Conservation (phyloP, 2,113 vertebrate genomes). For the Tor tambroides region DNA sequence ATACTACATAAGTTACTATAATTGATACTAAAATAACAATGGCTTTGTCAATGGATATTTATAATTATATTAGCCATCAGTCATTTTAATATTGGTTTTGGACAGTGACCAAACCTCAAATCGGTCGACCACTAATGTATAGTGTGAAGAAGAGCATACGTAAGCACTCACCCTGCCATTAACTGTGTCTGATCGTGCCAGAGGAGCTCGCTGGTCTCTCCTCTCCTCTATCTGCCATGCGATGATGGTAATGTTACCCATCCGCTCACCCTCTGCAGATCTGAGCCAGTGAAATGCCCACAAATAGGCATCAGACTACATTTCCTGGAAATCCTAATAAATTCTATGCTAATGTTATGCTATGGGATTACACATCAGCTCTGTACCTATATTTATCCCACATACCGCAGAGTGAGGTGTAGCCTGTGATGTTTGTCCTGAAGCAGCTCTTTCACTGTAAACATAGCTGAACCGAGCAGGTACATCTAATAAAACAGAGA, state of each 20-base stretch:
- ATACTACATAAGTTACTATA: too few relatives aligned
- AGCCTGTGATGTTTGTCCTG: slow-evolving; percentile 91
- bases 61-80: not conserved
- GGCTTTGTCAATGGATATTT: not conserved
- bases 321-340: not conserved
- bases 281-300: slow-evolving; percentile 68
- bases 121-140: not conserved
- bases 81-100: not conserved
- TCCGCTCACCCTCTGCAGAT: slow-evolving; percentile 91
- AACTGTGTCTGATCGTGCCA: slow-evolving; percentile 86
- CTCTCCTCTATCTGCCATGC: slow-evolving; percentile 98
- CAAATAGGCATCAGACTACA: not conserved
- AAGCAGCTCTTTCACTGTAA: slow-evolving; percentile 92
- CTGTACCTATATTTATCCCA: not conserved
- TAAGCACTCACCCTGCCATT: slow-evolving; percentile 86
- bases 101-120: not conserved
- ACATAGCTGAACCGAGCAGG: slow-evolving; percentile 91
- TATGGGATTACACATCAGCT: not conserved
- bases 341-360: not conserved
- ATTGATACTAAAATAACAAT: too few relatives aligned
- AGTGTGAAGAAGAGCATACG: not conserved
- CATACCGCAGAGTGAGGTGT: slow-evolving; percentile 91
- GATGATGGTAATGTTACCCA: slow-evolving; percentile 95
- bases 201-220: slow-evolving; percentile 86
- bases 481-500: slow-evolving; percentile 85